Conservation (phyloP, 2,888 invertebrate species). For the Scaptomyza reducta region DNA sequence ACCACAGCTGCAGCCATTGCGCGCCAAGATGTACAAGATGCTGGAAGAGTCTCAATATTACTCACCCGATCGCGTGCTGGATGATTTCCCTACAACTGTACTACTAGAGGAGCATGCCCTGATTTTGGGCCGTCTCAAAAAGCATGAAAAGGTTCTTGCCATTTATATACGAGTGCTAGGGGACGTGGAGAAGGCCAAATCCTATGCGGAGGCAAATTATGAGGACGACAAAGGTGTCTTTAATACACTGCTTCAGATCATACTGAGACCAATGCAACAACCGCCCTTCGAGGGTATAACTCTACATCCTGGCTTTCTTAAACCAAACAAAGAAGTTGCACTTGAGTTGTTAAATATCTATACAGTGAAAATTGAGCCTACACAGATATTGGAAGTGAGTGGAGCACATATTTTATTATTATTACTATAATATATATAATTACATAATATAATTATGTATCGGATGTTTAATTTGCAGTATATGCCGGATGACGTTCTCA, state of each 20-base stretch:
- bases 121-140: constrained; percentile 94
- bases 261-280: constrained; percentile 85
- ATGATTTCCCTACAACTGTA: constrained; percentile 93
- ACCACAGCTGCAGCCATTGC: constrained; percentile 82
- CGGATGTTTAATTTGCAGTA: constrained; percentile 85
- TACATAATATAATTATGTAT: background rate
- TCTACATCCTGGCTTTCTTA: constrained; percentile 87
- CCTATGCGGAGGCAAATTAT: constrained; percentile 92
- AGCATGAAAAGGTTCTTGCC: constrained; percentile 96
- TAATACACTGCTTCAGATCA: constrained; percentile 83
- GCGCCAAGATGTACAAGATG: constrained; percentile 89
- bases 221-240: constrained; percentile 82
- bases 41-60: constrained; percentile 92
- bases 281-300: constrained; percentile 82
- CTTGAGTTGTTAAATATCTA: constrained; percentile 92
- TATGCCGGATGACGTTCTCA: constrained; percentile 91
- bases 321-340: constrained; percentile 92
- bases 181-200: constrained; percentile 92
- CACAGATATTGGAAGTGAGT: constrained; percentile 86
- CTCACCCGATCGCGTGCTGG: constrained; percentile 93
- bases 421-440: too few species aligned
- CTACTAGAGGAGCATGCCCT: constrained; percentile 97
- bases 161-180: constrained; percentile 96
- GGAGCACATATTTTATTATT: too few species aligned
- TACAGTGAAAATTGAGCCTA: constrained; percentile 92